Evolutionary conservation across 2,113 vertebrate species (phyloP), one percentile per base, ranked within the genome.

Genomic region (Pogonocichla stellata): DNA sequence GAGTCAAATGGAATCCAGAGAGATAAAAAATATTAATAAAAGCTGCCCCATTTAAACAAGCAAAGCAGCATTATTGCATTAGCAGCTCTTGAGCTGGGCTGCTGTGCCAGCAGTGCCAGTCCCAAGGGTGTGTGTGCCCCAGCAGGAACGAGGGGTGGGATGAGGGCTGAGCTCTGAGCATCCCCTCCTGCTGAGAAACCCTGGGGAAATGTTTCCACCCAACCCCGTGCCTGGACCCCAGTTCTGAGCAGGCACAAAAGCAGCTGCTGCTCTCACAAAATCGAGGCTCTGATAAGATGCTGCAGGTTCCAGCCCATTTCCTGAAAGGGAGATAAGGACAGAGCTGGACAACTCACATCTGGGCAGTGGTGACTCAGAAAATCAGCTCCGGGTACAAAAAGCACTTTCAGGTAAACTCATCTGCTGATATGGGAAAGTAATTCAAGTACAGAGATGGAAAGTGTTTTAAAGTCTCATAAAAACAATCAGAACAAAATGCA

Each of bases 211-310:
- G 62, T 24, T 71, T 90, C 40, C 50, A 56, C 53, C 90, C 74
- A 78, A 80, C 38, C 38, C 8, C 11, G 13, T 2, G 13, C 71
- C 13, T 11, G 57, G 78, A 91, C 51, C 70, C 48, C 43, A 64
- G 29, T 75, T 91, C 43, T 72, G 36, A 82, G 65, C 38, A 64
- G 34, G 28, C 1, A 6, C 53, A 91, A 81, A 87, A 79, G 80
- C 57, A 94, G 51, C 60, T 12, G 29, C 83, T 94, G 77, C 60
- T 89, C 56, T 84, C 65, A 60, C 61, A 60, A 74, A 92, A 75
- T 22, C 15, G n/a, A 71, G 56, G 24, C 38, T 75, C 80, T 78
- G 89, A 79, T 95, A 94, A 95, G 90, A 86, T 50, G 70, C 65
- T 74, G 80, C 82, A 75, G 36, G 57, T 72, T 91, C 45, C 70